Evolutionary conservation across 1,140 invertebrate genomes (phyloP), one percentile per base, ranked within the genome.

Genomic region (Thalassaphorura encarpata): DNA sequence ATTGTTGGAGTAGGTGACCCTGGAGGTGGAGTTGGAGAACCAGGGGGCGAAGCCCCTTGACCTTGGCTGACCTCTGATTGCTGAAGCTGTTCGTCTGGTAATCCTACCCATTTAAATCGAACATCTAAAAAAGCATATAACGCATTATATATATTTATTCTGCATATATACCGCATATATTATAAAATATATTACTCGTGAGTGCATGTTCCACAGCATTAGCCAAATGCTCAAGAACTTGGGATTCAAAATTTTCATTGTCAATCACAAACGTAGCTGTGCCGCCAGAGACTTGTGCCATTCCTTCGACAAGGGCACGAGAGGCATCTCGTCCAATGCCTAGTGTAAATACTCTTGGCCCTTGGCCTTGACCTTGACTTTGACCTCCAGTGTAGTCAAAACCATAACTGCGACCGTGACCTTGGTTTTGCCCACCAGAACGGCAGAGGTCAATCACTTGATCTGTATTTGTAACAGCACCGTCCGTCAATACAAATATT

Each of bases 401-500:
- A 56, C 53, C 53, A 39, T 40, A 21, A 23, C 27, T 19, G 26
- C 29, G 19, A 15, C 62, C 62, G 41, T 71, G 68, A 43, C 11
- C 61, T 13, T 65, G 55, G 49, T 66, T n/a, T 31, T 41, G 23
- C 51, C 2, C 45, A 23, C 5, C 42, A 52, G 3, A 59, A 33
- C 23, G 18, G 21, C 19, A 28, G 42, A 39, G 21, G 24, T 1
- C 13, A 43, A 27, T 26, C 27, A 16, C 3, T 29, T 4, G 18
- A 43, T 43, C 40, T 21, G n/a, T 36, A 19, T 4, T n/a, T 4
- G 0, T 51, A 15, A 70, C 70, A 28, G 63, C 63, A 15, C 71
- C 71, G 57, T 73, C 72, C 16, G 72, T 71, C 11, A 73, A 48
- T 18, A 72, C 42, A 56, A 72, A 69, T 16, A 73, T 62, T 54